A percentile compares a stretch with the other conserved stretches of the same genome.
These are phyloP conservation scores for Cryptus viduatorius DNA, from an alignment of 2,888 invertebrate genomes.

Conservation along the genomic window DNA sequence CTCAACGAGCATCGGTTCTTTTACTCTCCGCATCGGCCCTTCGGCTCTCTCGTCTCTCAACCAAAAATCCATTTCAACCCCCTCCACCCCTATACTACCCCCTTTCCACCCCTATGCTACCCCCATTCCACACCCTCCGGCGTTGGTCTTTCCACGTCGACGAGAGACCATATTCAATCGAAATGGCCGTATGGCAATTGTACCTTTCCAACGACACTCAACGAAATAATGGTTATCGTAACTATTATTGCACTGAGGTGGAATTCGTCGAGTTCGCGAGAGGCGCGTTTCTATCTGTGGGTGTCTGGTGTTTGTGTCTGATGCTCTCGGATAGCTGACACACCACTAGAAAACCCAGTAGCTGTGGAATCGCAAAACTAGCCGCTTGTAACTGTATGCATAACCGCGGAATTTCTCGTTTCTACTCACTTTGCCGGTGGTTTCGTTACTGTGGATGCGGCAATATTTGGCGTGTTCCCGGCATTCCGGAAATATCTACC, in stretches of 20 bases:
- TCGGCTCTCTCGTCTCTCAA: background rate
- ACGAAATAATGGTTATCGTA: constrained; percentile 53
- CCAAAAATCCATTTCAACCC: background rate
- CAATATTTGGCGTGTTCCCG: background rate
- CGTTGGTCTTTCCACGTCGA: background rate
- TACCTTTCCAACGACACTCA: background rate
- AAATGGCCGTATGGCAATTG: constrained; percentile 1
- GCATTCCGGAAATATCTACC: background rate
- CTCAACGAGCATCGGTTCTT: background rate
- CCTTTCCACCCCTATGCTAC: no score
- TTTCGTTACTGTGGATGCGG: background rate
- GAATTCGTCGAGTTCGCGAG: background rate
- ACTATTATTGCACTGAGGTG: constrained; percentile 44
- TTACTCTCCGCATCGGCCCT: background rate
- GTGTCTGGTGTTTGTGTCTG: background rate
- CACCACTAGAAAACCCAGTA: no score
- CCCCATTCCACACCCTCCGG: background rate
- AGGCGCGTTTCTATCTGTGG: background rate
- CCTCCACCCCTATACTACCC: background rate
- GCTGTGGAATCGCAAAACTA: background rate
- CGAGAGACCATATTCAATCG: constrained; percentile 41
- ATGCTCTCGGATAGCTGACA: no score
- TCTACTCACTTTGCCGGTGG: background rate
- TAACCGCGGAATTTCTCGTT: constrained; percentile 9
- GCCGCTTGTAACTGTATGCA: background rate